These are phyloP conservation scores for Xiphophorus hellerii DNA, from an alignment of 2,113 vertebrate genomes.

Conservation along the genomic window DNA sequence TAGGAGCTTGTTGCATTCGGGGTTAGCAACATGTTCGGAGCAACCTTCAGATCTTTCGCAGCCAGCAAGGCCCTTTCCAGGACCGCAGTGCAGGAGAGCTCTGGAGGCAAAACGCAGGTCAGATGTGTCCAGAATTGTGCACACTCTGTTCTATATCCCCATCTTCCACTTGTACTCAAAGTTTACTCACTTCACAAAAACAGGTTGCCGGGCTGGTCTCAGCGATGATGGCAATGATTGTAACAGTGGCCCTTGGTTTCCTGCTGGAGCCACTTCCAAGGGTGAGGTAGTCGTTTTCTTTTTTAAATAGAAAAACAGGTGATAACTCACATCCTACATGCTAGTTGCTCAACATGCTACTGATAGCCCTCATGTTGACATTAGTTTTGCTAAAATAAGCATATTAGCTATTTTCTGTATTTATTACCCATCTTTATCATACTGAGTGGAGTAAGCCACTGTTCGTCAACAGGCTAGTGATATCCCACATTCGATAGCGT, in stretches of 20 bases:
- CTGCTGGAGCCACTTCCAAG: constrained; percentile 89
- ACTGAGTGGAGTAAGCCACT: no score
- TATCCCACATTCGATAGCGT: no score
- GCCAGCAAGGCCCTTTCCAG: constrained; percentile 90
- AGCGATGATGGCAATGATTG: constrained; percentile 85
- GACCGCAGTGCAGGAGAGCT: constrained; percentile 92
- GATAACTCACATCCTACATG: no score
- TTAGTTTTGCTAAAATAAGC: no score
- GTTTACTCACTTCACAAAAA: not conserved
- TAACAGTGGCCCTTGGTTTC: constrained; percentile 86
- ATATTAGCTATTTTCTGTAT: no score
- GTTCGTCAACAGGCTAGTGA: no score
- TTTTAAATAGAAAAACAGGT: not conserved
- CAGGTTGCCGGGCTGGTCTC: constrained; percentile 90
- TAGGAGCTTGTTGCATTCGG: constrained; percentile 94
- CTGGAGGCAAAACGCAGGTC: constrained; percentile 95
- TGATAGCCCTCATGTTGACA: no score
- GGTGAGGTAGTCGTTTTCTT: constrained; percentile 71
- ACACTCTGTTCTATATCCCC: not conserved
- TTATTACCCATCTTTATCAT: no score
- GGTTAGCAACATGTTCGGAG: constrained; percentile 87
- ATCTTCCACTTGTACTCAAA: not conserved
- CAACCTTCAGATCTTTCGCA: constrained; percentile 88
- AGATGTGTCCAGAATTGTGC: not conserved
- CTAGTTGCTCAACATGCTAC: no score